These are phyloP conservation scores for Caenorhabditis wallacei DNA, from an alignment of 2,888 invertebrate genomes.

Conservation along the genomic window DNA sequence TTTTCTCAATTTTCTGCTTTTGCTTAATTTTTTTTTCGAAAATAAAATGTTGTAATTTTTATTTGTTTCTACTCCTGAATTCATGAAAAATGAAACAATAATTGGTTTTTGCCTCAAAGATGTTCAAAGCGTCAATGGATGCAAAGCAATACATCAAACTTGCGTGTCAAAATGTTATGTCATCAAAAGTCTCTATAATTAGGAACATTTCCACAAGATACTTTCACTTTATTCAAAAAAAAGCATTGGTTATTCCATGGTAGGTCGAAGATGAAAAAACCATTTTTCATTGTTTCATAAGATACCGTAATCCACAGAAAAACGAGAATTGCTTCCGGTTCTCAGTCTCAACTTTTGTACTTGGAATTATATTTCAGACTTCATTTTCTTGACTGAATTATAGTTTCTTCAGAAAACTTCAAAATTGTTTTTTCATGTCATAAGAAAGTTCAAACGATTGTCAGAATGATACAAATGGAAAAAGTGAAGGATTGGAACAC, in stretches of 20 bases:
- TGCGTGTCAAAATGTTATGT: background rate
- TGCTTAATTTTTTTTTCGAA: conserved; percentile 4
- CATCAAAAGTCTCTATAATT: background rate
- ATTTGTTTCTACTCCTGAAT: background rate
- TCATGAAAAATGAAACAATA: background rate
- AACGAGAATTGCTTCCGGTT: background rate
- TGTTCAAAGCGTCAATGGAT: background rate
- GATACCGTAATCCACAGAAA: background rate
- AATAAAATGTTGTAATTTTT: background rate
- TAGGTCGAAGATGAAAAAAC: background rate
- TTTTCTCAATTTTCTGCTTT: conserved; percentile 2
- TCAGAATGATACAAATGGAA: background rate
- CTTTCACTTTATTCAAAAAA: background rate
- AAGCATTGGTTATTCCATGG: background rate
- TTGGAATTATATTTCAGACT: background rate
- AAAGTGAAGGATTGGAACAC: too few relatives aligned
- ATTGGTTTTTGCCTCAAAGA: background rate
- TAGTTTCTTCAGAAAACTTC: too few relatives aligned
- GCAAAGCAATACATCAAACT: conserved; percentile 2
- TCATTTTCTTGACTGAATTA: too few relatives aligned
- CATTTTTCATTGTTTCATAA: background rate
- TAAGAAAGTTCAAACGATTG: background rate
- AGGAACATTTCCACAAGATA: background rate
- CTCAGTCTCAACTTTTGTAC: too few relatives aligned
- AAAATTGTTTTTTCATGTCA: background rate